Evolutionary conservation across 2,797 vertebrate genomes (phyloP), one percentile per base, ranked within the genome.

Genomic region (Thaleichthys pacificus): DNA sequence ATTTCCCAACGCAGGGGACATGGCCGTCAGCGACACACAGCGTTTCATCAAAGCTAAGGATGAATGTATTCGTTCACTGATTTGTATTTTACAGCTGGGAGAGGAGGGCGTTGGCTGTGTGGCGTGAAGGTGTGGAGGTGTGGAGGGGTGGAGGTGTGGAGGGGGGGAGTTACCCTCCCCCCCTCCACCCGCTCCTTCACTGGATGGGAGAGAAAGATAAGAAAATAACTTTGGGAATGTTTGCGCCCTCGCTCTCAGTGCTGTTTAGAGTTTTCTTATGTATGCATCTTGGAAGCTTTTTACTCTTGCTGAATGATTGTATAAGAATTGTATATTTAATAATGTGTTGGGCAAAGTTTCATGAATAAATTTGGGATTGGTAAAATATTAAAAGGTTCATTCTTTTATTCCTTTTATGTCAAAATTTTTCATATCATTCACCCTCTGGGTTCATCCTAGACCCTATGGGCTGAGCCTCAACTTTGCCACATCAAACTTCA

Each of bases 41-140:
- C 24, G 6, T 60, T 60, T 60, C 24, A 15, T 22, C 24, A 56
- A 56, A 56, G 51, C 15, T 17, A 56, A 56, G 19, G 51, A 88
- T 89, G 91, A 94, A 93, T 93, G 93, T 93, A 92, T 91, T 90
- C 87, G 81, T 82, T 85, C 77, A 85, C 81, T 78, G 74, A 80
- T 71, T 80, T 84, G 80, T 86, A 85, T 89, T 86, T 84, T 85
- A 85, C 77, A 78, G 84, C 87, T 87, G 81, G 79, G 42, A 38
- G 84, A 80, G 80, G 77, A 80, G 24, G 78, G 77, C 68, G 30
- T 56, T 38, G 32, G 26, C 58, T 66, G 7, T 35, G 51, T 26
- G 12, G 22, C 0, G 26, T 62, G 0, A 2, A 2, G 28, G 28
- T 28, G 28, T n/a, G n/a, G n/a, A n/a, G n/a, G n/a, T n/a, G n/a